Evolutionary conservation across 2,888 invertebrate genomes (phyloP), one percentile per base, ranked within the genome.

Genomic region (Hemithea aestivaria): DNA sequence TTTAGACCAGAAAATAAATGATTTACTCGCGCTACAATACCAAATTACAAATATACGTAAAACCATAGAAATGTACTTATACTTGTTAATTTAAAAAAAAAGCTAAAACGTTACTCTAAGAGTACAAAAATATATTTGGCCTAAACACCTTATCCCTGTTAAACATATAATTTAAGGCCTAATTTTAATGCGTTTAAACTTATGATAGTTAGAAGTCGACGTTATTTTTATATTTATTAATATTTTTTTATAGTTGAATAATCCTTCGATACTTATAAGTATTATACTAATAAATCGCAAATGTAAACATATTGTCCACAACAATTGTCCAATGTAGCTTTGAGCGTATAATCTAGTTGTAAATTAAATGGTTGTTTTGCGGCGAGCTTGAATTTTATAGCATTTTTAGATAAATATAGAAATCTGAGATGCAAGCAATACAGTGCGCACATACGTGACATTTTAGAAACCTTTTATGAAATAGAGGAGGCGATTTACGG

Each of bases 381-480:
- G 72, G 72, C 58, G 82, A 82, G 81, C 82, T 82, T 82, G 71
- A 57, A 71, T 73, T 76, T 67, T 67, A 76, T 75, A 68, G 40
- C 42, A 54, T 65, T 66, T 69, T 63, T 62, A 66, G 60, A 56
- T 16, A 16, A 2, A 2, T 16, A 16, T 4, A 16, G 2, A 16
- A 16, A 5, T 16, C 2, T 16, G 51, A 55, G 49, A 53, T 50
- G 50, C 55, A 58, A 61, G 58, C 64, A 62, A 59, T 59, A 58
- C 44, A 48, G 44, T 46, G 69, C 64, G 69, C 70, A 74, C 73
- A 58, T 51, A 16, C 33, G 40, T 26, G 24, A 36, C 11, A 20
- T 45, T 58, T 57, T 48, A 37, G 43, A 35, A 45, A 42, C 21
- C 12, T 48, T 49, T 47, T 34, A 24, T n/a, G 44, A 35, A 21